A percentile compares a stretch with the other conserved stretches of the same genome.
Conservation (phyloP, 53 echinoderm and acorn worm genomes). For the Apostichopus leukothele region DNA sequence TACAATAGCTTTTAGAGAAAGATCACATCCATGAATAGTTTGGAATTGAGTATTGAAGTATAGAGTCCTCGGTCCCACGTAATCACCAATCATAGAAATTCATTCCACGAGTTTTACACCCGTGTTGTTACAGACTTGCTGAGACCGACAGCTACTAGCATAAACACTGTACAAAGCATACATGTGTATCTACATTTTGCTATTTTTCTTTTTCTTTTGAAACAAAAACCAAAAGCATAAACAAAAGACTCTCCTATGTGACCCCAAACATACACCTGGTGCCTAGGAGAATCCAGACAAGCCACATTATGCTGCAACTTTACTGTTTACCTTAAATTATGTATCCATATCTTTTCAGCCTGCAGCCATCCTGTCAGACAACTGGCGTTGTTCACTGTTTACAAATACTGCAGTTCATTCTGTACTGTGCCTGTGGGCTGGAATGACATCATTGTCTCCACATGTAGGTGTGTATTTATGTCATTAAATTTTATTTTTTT, state of each 20-base stretch:
- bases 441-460: background rate
- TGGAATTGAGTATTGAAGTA: too few relatives aligned
- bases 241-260: background rate
- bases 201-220: too few relatives aligned
- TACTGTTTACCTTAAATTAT: background rate
- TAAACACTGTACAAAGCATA: too few relatives aligned
- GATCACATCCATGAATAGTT: too few relatives aligned
- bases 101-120: too few relatives aligned
- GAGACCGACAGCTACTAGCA: too few relatives aligned
- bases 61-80: too few relatives aligned
- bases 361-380: background rate
- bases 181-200: too few relatives aligned
- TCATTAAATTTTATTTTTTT: conserved; percentile 11
- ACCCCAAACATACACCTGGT: background rate
- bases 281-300: background rate
- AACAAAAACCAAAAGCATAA: background rate
- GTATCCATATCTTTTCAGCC: background rate
- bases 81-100: too few relatives aligned
- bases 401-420: background rate
- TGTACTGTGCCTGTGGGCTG: background rate
- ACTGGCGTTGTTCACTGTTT: conserved; percentile 1
- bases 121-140: too few relatives aligned
- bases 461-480: conserved; percentile 6
- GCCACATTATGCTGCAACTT: background rate
- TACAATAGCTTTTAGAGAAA: too few relatives aligned